Evolutionary conservation across 2,113 vertebrate species (phyloP), one percentile per base, ranked within the genome.

Genomic region (Aldabrachelys gigantea): DNA sequence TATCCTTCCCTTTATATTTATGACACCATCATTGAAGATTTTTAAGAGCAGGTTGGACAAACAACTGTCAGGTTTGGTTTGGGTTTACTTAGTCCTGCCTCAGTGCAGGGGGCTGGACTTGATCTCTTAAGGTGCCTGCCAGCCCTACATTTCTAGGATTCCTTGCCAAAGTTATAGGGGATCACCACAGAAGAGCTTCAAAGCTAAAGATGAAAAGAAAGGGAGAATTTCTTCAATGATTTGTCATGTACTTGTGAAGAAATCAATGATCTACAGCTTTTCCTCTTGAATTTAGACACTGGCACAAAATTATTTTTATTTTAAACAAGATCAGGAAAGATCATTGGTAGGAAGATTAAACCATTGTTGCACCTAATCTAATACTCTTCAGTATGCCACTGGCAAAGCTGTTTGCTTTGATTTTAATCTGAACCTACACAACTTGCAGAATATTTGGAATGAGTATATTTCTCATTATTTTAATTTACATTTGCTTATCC

Each of bases 391-490:
- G 69, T 44, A 75, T 90, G 79, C 78, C 90, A 1, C 81, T 92
- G 89, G 91, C 3, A 16, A 89, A 96, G 59, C 47, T 92, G 65
- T 94, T 97, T 92, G 76, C 44, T 80, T 91, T 53, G 57, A 92
- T 95, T 87, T 85, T n/a, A 93, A 83, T 83, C 82, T 88, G 89
- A 81, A 80, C 10, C 24, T 82, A 81, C 35, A 91, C 75, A 80
- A 92, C 79, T 88, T 35, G 16, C 29, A 65, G 29, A 65, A 65
- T 65, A 65, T 65, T 65, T 65, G 31, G 31, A 65, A 65, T n/a
- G 62, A 19, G 14, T 65, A 65, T 65, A 89, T 89, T 69, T 89
- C 29, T 53, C 41, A 31, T 65, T 65, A 65, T 65, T 65, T 65
- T 29, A 14, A 31, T 16, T 7, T 35, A 35, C 6, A 53, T 10